These are phyloP conservation scores for Epirrhoe tristata DNA, from an alignment of 2,888 invertebrate species.

Conservation along the genomic window DNA sequence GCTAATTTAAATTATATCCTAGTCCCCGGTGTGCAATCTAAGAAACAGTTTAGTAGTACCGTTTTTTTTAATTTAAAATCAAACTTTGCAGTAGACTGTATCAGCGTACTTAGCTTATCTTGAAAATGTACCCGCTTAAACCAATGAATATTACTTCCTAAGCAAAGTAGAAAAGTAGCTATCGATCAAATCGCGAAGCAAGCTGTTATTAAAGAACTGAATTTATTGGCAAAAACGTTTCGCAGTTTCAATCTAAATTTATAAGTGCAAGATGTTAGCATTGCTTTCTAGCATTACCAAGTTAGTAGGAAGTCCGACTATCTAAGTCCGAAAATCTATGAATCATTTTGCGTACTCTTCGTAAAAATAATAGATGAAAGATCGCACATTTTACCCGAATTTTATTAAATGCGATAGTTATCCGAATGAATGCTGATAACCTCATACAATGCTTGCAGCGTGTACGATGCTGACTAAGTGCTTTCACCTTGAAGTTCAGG, in stretches of 20 bases:
- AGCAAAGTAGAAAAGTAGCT: slow-evolving; percentile 20
- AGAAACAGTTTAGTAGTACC: too few relatives aligned
- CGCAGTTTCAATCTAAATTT: slow-evolving; percentile 35
- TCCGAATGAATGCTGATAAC: too few relatives aligned
- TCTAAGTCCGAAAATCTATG: neutral
- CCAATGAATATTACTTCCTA: neutral
- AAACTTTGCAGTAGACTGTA: too few relatives aligned
- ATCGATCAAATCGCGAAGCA: slow-evolving; percentile 31
- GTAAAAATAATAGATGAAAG: too few relatives aligned
- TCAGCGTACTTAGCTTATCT: neutral
- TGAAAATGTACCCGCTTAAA: slow-evolving; percentile 17
- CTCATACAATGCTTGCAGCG: too few relatives aligned
- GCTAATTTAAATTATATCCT: too few relatives aligned
- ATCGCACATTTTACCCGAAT: too few relatives aligned
- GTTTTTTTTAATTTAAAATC: too few relatives aligned
- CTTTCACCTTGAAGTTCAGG: neutral
- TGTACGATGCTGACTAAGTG: neutral
- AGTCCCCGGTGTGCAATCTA: too few relatives aligned
- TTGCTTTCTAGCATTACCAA: neutral
- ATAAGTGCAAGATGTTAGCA: slow-evolving; percentile 26
- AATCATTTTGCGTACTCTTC: too few relatives aligned
- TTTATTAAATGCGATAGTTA: too few relatives aligned
- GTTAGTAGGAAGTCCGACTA: neutral
- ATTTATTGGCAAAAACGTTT: slow-evolving; percentile 38
- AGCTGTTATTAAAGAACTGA: slow-evolving; percentile 35